Conservation (phyloP, 2,888 invertebrate genomes). For the Coleophora flavipennella region DNA sequence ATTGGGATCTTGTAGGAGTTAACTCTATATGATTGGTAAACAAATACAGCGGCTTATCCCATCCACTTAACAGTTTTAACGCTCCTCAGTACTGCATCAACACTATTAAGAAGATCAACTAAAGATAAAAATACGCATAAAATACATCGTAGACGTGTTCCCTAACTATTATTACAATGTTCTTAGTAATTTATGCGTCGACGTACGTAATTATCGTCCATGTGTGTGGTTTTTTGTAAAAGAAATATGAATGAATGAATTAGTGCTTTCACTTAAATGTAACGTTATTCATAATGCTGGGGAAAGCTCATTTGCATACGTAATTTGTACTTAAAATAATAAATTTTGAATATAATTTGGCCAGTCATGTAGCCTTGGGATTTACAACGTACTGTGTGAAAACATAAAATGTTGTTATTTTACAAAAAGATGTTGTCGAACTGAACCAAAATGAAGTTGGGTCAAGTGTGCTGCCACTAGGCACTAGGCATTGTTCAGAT, state of each 20-base stretch:
- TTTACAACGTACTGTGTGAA: too few relatives aligned
- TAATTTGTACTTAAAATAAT: too few relatives aligned
- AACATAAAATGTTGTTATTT: too few relatives aligned
- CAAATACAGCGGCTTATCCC: slow-evolving; percentile 3
- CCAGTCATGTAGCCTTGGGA: too few relatives aligned
- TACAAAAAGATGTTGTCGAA: too few relatives aligned
- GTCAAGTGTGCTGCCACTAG: too few relatives aligned
- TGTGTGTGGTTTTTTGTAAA: slow-evolving; percentile 33
- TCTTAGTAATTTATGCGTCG: slow-evolving; percentile 53
- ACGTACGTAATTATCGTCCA: slow-evolving; percentile 43
- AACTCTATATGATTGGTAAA: slow-evolving; percentile 2
- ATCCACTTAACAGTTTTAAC: slow-evolving; percentile 17
- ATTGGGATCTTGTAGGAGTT: neutral
- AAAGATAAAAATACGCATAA: slow-evolving; percentile 27
- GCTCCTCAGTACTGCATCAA: slow-evolving; percentile 16
- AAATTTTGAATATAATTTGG: too few relatives aligned
- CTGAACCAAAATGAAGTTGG: too few relatives aligned
- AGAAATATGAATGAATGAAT: neutral
- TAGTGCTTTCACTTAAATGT: neutral
- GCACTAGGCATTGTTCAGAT: too few relatives aligned
- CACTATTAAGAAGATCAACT: slow-evolving; percentile 31
- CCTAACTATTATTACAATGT: slow-evolving; percentile 43
- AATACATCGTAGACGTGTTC: slow-evolving; percentile 51
- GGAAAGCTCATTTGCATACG: neutral
- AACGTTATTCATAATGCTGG: neutral